These are phyloP conservation scores for Anorthoa munda DNA, from an alignment of 2,888 invertebrate genomes.

Conservation along the genomic window DNA sequence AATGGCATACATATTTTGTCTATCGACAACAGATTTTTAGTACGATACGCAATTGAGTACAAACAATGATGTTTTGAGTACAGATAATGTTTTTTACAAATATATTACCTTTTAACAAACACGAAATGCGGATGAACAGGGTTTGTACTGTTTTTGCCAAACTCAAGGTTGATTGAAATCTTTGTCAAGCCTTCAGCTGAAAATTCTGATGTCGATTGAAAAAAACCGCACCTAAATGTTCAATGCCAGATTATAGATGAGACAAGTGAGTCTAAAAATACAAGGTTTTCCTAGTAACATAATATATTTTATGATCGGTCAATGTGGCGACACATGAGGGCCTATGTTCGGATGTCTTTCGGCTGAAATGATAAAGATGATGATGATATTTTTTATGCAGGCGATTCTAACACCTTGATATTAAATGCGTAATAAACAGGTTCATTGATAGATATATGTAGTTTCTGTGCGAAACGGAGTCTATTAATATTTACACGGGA, in stretches of 20 bases:
- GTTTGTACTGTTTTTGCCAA: neutral
- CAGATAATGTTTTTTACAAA: no score
- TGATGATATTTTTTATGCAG: constrained; percentile 13
- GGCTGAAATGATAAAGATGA: no score
- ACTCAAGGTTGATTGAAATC: constrained; percentile 4
- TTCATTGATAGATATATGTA: constrained; percentile 43
- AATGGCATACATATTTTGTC: neutral
- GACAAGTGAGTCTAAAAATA: constrained; percentile 27
- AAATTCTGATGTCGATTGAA: constrained; percentile 7
- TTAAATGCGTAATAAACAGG: constrained; percentile 31
- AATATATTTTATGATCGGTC: no score
- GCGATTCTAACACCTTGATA: constrained; percentile 27
- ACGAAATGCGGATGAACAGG: neutral
- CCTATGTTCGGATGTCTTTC: no score
- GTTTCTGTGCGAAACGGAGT: constrained; percentile 9
- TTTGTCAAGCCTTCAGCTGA: constrained; percentile 1
- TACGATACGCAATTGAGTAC: neutral
- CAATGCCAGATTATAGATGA: constrained; percentile 30
- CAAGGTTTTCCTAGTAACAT: constrained; percentile 6
- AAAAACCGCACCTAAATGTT: neutral
- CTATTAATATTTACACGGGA: constrained; percentile 7
- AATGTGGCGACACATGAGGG: no score
- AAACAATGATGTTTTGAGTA: no score
- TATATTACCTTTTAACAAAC: neutral
- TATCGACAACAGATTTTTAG: neutral